Evolutionary conservation across 2,113 vertebrate genomes (phyloP), one percentile per base, ranked within the genome.

Genomic region (Gymnorhina tibicen): DNA sequence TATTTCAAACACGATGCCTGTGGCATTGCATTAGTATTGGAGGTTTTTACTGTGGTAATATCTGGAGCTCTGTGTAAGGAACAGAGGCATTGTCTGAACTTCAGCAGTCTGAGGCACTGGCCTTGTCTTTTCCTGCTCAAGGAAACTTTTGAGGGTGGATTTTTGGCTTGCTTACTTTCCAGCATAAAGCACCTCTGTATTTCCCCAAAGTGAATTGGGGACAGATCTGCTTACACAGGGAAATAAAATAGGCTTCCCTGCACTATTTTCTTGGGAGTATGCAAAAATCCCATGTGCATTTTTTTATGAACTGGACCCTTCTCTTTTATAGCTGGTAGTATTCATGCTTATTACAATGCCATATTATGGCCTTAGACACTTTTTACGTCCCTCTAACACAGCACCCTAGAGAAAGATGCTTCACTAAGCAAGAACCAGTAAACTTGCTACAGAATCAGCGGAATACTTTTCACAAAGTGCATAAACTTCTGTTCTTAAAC

Each of bases 221-320:
- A 75, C 55, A 91, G 78, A 88, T 84, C 66, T 97, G 82, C 87
- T 95, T 94, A 94, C 89, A 87, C 60, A 87, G 80, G 70, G 92
- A 96, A 93, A 96, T 97, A 92, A 97, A 94, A 83, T 87, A 82
- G 53, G 93, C 90, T 87, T 74, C 81, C 77, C 77, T 83, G 60
- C 59, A 77, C 74, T 91, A 93, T 88, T 79, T 94, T 85, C 95
- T 96, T 96, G 89, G 91, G 73, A 91, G 83, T 94, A 79, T 94
- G 87, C 64, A 89, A 91, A 97, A 96, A 87, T 97, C 97, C 96
- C 97, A 79, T 63, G 97, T 83, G 97, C 69, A 72, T 97, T 97
- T 96, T 97, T 97, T 97, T 97, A 97, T 96, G 98, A 96, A 97
- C 95, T 80, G 95, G 88, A 68, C 84, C 93, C 96, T 98, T 97